Percentiles rank a stretch among this genome's conserved stretches.
Conservation (phyloP, 2,888 invertebrate species). For the Megastigmus dorsalis region DNA sequence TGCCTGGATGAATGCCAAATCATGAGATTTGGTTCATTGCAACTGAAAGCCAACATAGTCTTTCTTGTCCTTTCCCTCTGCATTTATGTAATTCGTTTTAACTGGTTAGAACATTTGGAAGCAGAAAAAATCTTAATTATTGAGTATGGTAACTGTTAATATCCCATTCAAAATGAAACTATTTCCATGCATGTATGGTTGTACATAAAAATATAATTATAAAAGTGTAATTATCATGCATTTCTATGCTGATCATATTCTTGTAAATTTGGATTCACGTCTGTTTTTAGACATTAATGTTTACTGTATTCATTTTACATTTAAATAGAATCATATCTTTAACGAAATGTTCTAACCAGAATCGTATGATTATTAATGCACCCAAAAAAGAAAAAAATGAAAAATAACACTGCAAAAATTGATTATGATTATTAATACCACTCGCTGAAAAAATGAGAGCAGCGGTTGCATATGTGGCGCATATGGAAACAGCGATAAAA, state of each 20-base stretch:
- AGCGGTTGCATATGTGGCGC: constrained; percentile 61
- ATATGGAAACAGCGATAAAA: constrained; percentile 67
- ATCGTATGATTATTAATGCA: constrained; percentile 48
- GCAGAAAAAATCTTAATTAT: not conserved
- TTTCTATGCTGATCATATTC: too few relatives aligned
- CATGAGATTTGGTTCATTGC: constrained; percentile 1
- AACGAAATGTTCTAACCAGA: constrained; percentile 31
- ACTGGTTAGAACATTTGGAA: constrained; percentile 23
- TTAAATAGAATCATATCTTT: too few relatives aligned
- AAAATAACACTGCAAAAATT: constrained; percentile 51
- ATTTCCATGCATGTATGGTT: not conserved
- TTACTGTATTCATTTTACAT: too few relatives aligned
- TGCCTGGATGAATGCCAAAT: constrained; percentile 7
- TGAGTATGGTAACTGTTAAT: too few relatives aligned
- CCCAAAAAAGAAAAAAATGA: constrained; percentile 39
- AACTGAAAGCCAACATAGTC: constrained; percentile 38
- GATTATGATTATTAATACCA: constrained; percentile 56
- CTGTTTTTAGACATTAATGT: too few relatives aligned
- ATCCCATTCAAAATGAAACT: not conserved
- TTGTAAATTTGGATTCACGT: too few relatives aligned
- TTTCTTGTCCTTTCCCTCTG: constrained; percentile 18
- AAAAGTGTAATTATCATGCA: too few relatives aligned
- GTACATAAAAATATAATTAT: too few relatives aligned
- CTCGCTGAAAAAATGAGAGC: constrained; percentile 59
- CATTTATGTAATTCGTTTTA: constrained; percentile 8